phyloP scores from a whole-genome alignment of 2,888 invertebrate species.

The Ectemnius lituratus region DNA sequence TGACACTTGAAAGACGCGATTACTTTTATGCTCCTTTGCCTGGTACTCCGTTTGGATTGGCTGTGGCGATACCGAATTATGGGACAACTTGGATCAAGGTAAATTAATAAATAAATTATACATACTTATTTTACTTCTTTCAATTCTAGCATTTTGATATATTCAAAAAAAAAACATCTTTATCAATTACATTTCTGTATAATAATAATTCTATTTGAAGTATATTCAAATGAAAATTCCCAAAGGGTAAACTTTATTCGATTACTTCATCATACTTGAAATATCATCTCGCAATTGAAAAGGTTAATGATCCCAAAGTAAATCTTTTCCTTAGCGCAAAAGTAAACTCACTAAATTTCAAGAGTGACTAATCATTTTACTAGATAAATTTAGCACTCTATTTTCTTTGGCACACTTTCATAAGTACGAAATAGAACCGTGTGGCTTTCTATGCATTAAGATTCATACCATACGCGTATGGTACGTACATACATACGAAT shows the following conservation, averaged over 20 bases:
- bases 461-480: slow-evolving; percentile 7
- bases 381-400: too few species aligned
- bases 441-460: slow-evolving; percentile 8
- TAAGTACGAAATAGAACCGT: not conserved
- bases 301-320: too few species aligned
- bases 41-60: slow-evolving; percentile 93
- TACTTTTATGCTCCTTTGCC: slow-evolving; percentile 90
- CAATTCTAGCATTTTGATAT: too few species aligned
- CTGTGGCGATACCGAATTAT: slow-evolving; percentile 90
- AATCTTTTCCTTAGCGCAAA: too few species aligned
- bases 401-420: not conserved
- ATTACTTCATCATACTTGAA: too few species aligned
- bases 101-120: slow-evolving; percentile 12
- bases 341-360: too few species aligned
- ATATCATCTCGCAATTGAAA: too few species aligned
- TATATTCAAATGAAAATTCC: not conserved
- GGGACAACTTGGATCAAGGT: slow-evolving; percentile 85
- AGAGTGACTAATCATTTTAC: too few species aligned
- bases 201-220: not conserved
- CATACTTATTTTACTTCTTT: too few species aligned
- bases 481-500: slow-evolving; percentile 1
- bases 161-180: not conserved
- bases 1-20: slow-evolving; percentile 87
- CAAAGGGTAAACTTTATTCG: not conserved
- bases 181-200: not conserved